phyloP scores from a whole-genome alignment of 2,888 invertebrate species.

The Diploptera punctata region DNA sequence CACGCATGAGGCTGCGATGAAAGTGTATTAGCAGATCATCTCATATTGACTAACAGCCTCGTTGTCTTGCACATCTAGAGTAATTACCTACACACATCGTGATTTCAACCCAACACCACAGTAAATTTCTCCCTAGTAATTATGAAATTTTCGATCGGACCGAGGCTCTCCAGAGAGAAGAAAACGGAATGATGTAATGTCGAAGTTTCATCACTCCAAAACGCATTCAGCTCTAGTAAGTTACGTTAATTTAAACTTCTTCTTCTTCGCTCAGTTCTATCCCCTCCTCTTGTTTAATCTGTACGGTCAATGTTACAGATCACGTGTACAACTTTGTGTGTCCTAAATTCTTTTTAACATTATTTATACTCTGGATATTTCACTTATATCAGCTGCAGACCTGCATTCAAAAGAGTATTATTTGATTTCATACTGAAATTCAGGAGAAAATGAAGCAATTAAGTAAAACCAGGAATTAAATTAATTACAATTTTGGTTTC shows the following conservation, averaged over 20 bases:
- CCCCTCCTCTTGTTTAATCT: too few relatives aligned
- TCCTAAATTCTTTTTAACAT: conserved; percentile 3
- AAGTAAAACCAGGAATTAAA: too few relatives aligned
- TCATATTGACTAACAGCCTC: not conserved
- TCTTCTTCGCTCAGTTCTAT: too few relatives aligned
- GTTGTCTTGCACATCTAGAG: not conserved
- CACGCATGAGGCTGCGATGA: too few relatives aligned
- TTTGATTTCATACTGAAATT: too few relatives aligned
- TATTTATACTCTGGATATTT: too few relatives aligned
- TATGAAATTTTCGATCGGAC: conserved; percentile 11
- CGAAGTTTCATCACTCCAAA: not conserved
- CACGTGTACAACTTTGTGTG: not conserved
- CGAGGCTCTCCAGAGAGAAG: not conserved
- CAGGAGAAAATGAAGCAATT: too few relatives aligned
- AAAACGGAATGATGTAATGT: not conserved
- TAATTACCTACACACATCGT: not conserved
- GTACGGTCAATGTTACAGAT: conserved; percentile 5
- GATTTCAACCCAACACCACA: not conserved
- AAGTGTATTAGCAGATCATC: too few relatives aligned
- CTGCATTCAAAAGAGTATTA: too few relatives aligned
- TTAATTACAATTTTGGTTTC: too few relatives aligned
- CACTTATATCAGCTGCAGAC: too few relatives aligned
- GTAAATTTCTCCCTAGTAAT: not conserved
- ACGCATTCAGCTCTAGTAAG: not conserved
- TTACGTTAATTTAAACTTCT: not conserved